A percentile compares a stretch with the other conserved stretches of the same genome.
These are phyloP conservation scores for Carlito syrichta DNA, from an alignment of 2,113 vertebrate species.

Conservation along the genomic window DNA sequence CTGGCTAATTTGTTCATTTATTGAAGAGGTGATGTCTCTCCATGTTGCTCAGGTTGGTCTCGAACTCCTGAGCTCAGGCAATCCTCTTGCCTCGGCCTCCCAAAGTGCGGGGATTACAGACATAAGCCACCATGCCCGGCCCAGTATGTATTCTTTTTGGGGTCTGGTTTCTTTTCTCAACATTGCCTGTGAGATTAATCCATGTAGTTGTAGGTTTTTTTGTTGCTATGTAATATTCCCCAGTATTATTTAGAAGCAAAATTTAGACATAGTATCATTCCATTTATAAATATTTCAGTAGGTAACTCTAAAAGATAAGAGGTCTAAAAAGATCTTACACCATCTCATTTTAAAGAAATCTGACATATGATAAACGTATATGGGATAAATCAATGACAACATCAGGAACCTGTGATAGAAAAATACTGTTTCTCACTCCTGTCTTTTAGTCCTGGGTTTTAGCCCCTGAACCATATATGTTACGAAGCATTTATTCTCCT, in stretches of 20 bases:
- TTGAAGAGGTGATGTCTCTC: too few species aligned
- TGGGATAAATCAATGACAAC: background rate
- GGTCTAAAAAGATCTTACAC: background rate
- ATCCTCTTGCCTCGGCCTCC: too few species aligned
- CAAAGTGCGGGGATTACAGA: too few species aligned
- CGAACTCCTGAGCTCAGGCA: too few species aligned
- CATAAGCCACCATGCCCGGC: too few species aligned
- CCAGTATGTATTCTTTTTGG: background rate
- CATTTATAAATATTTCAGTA: background rate
- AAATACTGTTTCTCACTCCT: background rate
- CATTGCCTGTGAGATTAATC: background rate
- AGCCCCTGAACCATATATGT: background rate
- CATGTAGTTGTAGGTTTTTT: background rate
- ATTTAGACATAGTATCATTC: background rate
- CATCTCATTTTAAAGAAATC: background rate
- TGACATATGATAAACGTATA: background rate
- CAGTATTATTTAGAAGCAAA: background rate
- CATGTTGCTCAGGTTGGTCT: too few species aligned
- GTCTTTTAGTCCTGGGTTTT: background rate
- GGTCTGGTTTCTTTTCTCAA: background rate
- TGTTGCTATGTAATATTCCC: background rate
- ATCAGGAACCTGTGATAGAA: background rate
- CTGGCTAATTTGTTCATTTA: too few species aligned
- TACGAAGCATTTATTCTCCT: background rate
- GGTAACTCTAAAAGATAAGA: background rate